Base-by-base conservation (phyloP, 2,797 vertebrate genomes). In the Anguilla anguilla region DNA sequence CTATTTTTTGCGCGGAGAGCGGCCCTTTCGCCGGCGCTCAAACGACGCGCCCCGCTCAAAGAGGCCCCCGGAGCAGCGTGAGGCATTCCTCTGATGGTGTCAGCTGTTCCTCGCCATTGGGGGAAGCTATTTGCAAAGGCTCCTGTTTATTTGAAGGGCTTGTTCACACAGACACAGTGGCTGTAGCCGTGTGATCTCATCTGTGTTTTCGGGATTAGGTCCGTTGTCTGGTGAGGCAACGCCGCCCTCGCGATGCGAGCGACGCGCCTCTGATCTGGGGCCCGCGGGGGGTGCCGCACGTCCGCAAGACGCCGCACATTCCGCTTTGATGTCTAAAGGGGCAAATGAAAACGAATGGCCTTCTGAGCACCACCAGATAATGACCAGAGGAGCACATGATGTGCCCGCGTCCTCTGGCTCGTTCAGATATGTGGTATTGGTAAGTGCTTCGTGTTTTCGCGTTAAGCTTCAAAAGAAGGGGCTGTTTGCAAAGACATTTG, bases 141-240 rank as follows among this genome's bases (percentile, higher is more conserved):
- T 86, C 61, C 61, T 86, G 61, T 69, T 86, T 69, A 86, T 86
- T 28, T 85, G 84, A 81, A 49, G 77, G 77, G 77, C 77, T 81
- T 81, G 86, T 87, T 87, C 82, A 85, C 87, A 87, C 87, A 87
- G 87, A 84, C 87, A 84, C 83, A 87, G 87, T 57, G 87, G 82
- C 83, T 87, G 87, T 83, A 43, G 87, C 49, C 11, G 49, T 69
- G 15, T 57, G 64, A 84, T 84, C 82, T 82, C 67, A 67, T 74
- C 87, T 87, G 61, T 83, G 69, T 51, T 77, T 77, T 77, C 19
- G 19, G 87, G 83, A 84, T 87, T 87, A 87, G 31, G 35, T 53
- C 87, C 59, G 82, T 31, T 81, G 77, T 81, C 77, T 81, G 77
- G 77, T 81, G 77, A 81, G 77, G 77, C 77, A 46, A 49, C 2